phyloP scores from a whole-genome alignment of 2,888 invertebrate species.

The Embidobia sp. region DNA sequence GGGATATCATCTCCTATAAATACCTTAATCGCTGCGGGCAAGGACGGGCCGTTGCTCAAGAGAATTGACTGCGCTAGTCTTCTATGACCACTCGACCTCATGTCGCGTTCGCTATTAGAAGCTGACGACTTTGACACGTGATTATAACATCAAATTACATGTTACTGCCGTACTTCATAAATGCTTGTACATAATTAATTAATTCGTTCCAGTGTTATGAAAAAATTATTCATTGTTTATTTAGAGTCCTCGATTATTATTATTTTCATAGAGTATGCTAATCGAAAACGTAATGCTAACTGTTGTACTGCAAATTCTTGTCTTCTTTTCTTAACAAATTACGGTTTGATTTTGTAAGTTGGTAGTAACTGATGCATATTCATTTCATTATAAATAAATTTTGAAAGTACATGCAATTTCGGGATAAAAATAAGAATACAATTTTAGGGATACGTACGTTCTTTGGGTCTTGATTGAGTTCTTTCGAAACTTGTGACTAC shows the following conservation, averaged over 20 bases:
- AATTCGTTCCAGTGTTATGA: constrained; percentile 1
- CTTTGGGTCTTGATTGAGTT: no score
- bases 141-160: constrained; percentile 54
- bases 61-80: constrained; percentile 60
- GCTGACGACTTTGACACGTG: constrained; percentile 55
- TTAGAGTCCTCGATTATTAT: neutral
- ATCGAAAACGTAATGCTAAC: no score
- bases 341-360: no score
- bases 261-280: no score
- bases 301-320: no score
- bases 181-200: constrained; percentile 27
- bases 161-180: constrained; percentile 28
- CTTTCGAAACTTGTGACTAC: no score
- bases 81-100: constrained; percentile 65
- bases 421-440: no score
- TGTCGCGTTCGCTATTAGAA: constrained; percentile 49
- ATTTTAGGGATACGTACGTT: no score
- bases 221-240: neutral
- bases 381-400: no score
- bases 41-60: constrained; percentile 74
- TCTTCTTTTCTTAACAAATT: no score
- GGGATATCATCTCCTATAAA: constrained; percentile 81
- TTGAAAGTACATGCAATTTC: no score
- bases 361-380: no score
- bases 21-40: constrained; percentile 79